Evolutionary conservation across 2,888 invertebrate genomes (phyloP).

Genomic region (Baronia brevicornis): DNA sequence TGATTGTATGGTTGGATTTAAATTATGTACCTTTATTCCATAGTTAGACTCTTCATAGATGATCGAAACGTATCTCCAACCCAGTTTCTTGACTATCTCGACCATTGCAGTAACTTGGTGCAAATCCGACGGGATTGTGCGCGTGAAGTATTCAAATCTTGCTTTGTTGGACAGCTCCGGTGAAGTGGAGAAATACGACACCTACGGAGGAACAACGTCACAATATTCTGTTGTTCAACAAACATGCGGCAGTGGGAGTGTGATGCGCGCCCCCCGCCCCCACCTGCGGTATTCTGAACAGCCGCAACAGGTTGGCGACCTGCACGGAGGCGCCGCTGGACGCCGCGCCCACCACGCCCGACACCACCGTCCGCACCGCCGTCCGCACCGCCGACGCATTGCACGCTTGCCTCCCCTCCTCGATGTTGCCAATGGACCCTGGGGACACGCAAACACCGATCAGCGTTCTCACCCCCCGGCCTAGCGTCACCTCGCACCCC

Average conservation of each 20-base stretch:
- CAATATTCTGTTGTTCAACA: background rate
- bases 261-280: too few relatives aligned
- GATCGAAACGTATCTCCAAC: conserved; percentile 96
- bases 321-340: conserved; percentile 98
- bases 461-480: too few relatives aligned
- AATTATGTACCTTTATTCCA: conserved; percentile 86
- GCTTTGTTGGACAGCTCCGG: conserved; percentile 96
- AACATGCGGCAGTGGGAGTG: background rate
- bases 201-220: conserved; percentile 70
- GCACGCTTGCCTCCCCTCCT: conserved; percentile 91
- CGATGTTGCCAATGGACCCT: conserved; percentile 97
- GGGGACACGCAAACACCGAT: too few relatives aligned
- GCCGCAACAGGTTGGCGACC: conserved; percentile 86
- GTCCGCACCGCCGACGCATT: too few relatives aligned
- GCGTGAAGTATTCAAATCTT: conserved; percentile 94
- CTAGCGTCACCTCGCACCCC: too few relatives aligned
- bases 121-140: conserved; percentile 96
- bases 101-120: conserved; percentile 92
- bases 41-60: conserved; percentile 98
- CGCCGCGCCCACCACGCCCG: conserved; percentile 56
- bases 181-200: conserved; percentile 96
- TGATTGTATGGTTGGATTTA: background rate
- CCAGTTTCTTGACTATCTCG: conserved; percentile 88
- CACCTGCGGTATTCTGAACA: conserved; percentile 92
- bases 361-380: conserved; percentile 84